These are phyloP conservation scores for Marmota monax DNA, from an alignment of 2,113 vertebrate species.

Conservation along the genomic window DNA sequence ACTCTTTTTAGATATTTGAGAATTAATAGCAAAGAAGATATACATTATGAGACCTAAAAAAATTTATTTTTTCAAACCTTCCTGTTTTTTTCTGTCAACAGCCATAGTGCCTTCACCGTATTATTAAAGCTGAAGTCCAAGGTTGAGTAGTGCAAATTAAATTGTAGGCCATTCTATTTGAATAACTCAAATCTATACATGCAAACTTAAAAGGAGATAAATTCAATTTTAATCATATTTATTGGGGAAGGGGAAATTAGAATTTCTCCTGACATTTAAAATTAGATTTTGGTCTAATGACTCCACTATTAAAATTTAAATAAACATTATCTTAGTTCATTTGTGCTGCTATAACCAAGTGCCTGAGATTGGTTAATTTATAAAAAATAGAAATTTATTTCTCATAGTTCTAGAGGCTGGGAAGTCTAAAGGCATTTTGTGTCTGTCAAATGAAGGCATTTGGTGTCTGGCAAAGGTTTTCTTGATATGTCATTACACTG, in stretches of 20 bases:
- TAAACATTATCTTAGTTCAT: not conserved
- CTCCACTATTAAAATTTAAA: conserved; percentile 43
- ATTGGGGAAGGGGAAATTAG: not conserved
- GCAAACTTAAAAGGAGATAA: not conserved
- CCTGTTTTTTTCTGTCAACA: conserved; percentile 55
- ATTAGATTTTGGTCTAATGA: conserved; percentile 51
- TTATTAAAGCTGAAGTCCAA: not conserved
- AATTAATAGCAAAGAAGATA: conserved; percentile 83
- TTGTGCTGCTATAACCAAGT: not conserved
- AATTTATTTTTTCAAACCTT: conserved; percentile 55
- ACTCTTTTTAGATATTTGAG: conserved; percentile 80
- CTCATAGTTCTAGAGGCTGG: not conserved
- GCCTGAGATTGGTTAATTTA: not conserved
- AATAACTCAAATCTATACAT: not conserved
- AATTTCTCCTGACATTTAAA: conserved; percentile 32
- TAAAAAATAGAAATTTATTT: not conserved
- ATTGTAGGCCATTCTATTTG: not conserved
- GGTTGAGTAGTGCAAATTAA: conserved; percentile 42
- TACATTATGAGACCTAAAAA: conserved; percentile 64
- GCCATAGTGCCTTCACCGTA: conserved; percentile 49
- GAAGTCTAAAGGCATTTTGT: not conserved
- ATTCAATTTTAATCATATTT: conserved; percentile 8
- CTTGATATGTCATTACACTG: not conserved
- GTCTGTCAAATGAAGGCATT: not conserved
- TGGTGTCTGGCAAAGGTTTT: not conserved